Percentiles rank a stretch among this genome's conserved stretches.
These are phyloP conservation scores for Lycocorax pyrrhopterus DNA, from an alignment of 2,113 vertebrate species.

Conservation along the genomic window DNA sequence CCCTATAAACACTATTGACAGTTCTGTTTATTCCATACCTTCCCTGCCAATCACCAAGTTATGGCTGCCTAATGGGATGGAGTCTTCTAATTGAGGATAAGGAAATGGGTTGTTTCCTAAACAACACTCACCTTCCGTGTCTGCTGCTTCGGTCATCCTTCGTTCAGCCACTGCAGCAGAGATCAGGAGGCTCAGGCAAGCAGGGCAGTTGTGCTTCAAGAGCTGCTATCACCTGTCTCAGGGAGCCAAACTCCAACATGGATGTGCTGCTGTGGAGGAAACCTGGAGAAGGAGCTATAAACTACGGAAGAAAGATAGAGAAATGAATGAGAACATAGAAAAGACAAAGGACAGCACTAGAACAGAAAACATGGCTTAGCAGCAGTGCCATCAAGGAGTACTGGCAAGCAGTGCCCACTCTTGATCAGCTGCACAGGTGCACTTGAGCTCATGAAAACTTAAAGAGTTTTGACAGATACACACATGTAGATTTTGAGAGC, in stretches of 20 bases:
- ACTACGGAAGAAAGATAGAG: slow-evolving; percentile 1
- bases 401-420: neutral
- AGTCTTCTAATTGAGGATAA: neutral
- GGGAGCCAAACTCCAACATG: neutral
- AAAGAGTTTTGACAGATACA: neutral
- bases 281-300: neutral
- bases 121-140: neutral
- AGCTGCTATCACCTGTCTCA: neutral
- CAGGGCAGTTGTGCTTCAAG: neutral
- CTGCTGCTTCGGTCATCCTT: neutral
- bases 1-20: neutral
- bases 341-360: neutral
- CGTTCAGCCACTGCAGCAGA: neutral
- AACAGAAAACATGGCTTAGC: neutral
- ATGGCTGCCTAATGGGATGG: neutral
- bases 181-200: neutral
- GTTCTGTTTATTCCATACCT: neutral
- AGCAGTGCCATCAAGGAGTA: neutral
- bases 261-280: neutral
- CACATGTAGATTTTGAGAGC: neutral
- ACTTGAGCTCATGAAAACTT: neutral
- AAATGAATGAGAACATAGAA: neutral
- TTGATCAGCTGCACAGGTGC: neutral
- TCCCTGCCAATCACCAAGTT: neutral
- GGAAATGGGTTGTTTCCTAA: neutral